Evolutionary conservation across 2,888 invertebrate species (phyloP).

Genomic region (Harmothoe impar): DNA sequence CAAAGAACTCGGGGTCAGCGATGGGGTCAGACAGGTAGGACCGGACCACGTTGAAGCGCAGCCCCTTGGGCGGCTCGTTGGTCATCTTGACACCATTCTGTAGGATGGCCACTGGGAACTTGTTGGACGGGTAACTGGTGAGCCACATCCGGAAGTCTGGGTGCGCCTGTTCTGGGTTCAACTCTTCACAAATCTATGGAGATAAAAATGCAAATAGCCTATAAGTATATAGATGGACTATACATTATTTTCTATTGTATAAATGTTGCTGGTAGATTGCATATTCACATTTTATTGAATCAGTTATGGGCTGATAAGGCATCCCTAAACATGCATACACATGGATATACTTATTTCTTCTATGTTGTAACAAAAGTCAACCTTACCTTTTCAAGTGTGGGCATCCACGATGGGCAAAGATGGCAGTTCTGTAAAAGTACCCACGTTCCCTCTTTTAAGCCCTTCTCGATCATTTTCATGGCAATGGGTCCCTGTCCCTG

Average conservation of each 20-base stretch:
- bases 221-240: background rate
- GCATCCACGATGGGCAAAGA: constrained; percentile 84
- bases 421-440: constrained; percentile 85
- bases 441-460: constrained; percentile 84
- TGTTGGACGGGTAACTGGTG: constrained; percentile 83
- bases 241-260: background rate
- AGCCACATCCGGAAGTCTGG: constrained; percentile 84
- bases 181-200: constrained; percentile 76
- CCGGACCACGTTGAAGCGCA: constrained; percentile 83
- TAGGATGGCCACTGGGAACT: constrained; percentile 84
- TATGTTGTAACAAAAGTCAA: too few relatives aligned
- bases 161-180: constrained; percentile 83
- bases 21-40: constrained; percentile 92
- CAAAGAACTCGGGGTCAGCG: constrained; percentile 92
- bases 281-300: too few relatives aligned
- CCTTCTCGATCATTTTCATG: constrained; percentile 83
- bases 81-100: constrained; percentile 85
- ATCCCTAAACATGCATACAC: too few relatives aligned
- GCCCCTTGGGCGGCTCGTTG: constrained; percentile 84
- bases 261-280: too few relatives aligned
- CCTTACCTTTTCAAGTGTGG: constrained; percentile 83
- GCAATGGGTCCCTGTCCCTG: constrained; percentile 85
- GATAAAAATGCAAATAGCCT: background rate
- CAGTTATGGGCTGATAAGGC: too few relatives aligned
- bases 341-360: too few relatives aligned